Base-by-base conservation (phyloP, 1,140 invertebrate species). In the Batillaria attramentaria region DNA sequence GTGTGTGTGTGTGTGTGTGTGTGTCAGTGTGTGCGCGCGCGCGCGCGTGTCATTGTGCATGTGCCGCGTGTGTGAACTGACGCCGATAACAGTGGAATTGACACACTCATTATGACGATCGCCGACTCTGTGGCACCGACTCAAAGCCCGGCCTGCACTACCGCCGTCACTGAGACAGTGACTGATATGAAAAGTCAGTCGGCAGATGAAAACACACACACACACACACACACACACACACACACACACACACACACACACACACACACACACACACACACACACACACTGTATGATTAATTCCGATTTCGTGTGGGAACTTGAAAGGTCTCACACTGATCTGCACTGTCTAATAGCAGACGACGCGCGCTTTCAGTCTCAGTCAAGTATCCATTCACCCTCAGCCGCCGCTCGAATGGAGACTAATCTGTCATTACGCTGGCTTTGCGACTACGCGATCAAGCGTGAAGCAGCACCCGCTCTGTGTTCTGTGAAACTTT, bases 401-500 rank as follows among this genome's bases (percentile, higher is more conserved):
- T 5, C 41, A 42, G 37, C 28, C 33, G 68, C 68, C 41, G 68
- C 68, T 70, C 33, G 20, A 6, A 28, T 24, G 57, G 57, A 20
- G 68, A 10, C 68, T 46, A 46, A 46, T 43, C 41, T 46, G 10
- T 70, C 35, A 69, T 41, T 20, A n/a, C 41, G 42, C 68, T 46
- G 16, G 41, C 68, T 70, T 70, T 28, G 66, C 66, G 68, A 70
- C 24, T 43, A 16, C n/a, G 68, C n/a, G 24, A 70, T 37, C 68
- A 28, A 31, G 68, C 41, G 39, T 39, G 28, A 70, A 70, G 8
- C 41, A 70, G 41, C 24, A 43, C 68, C 66, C n/a, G n/a, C n/a
- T n/a, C n/a, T n/a, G n/a, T n/a, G n/a, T n/a, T n/a, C n/a, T n/a
- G n/a, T n/a, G n/a, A n/a, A n/a, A n/a, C n/a, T 70, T 46, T n/a